A percentile compares a stretch with the other conserved stretches of the same genome.
phyloP scores from a whole-genome alignment of 1,140 invertebrate genomes.

The Drusus annulatus region DNA sequence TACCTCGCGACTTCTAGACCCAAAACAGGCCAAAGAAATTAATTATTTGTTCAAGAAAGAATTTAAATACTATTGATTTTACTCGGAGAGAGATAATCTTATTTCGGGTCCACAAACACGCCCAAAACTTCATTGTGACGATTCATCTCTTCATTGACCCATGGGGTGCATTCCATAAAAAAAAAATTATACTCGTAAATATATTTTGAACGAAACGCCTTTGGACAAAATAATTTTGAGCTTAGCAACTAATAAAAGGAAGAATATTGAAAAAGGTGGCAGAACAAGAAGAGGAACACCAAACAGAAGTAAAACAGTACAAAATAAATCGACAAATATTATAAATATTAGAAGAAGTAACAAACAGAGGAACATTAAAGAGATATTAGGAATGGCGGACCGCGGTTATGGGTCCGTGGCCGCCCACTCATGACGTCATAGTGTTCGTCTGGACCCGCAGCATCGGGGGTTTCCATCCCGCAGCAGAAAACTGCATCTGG shows the following conservation, averaged over 20 bases:
- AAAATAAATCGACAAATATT: neutral
- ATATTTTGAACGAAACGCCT: too few species aligned
- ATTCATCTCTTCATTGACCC: too few species aligned
- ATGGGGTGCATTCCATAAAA: too few species aligned
- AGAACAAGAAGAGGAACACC: constrained; percentile 24
- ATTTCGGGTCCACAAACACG: too few species aligned
- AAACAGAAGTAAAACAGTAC: constrained; percentile 8
- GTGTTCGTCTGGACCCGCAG: constrained; percentile 68
- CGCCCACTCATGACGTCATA: constrained; percentile 58
- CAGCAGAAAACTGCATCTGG: constrained; percentile 91
- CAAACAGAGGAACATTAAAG: constrained; percentile 35
- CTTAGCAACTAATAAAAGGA: neutral
- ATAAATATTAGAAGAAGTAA: constrained; percentile 23
- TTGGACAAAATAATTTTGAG: too few species aligned
- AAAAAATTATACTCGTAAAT: too few species aligned
- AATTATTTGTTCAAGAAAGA: too few species aligned
- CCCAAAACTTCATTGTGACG: too few species aligned
- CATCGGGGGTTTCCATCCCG: constrained; percentile 79
- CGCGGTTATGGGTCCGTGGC: constrained; percentile 77
- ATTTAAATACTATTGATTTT: too few species aligned
- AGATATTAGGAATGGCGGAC: constrained; percentile 70
- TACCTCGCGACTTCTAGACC: too few species aligned
- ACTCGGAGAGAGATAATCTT: too few species aligned
- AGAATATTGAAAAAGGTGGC: constrained; percentile 9
- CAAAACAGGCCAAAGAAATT: too few species aligned